Evolutionary conservation across 2,797 vertebrate species (phyloP).

Genomic region (Xiphorhynchus erythropygius): DNA sequence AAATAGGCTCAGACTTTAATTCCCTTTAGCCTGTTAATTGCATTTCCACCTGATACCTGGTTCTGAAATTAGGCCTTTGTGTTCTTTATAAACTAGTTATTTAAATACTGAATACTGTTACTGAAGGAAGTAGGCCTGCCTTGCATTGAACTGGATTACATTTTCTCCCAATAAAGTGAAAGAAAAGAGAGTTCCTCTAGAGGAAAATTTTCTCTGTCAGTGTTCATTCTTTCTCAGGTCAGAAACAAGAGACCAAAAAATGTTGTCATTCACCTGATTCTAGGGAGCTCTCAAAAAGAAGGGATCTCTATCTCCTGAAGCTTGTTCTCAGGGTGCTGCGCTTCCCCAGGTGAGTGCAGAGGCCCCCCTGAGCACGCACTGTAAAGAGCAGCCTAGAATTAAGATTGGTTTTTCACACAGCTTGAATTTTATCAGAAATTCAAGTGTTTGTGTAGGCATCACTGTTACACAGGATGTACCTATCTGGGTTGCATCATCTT

Average conservation of each 20-base stretch:
- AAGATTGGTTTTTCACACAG: fast-evolving
- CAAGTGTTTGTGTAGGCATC: background rate
- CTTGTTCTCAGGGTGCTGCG: background rate
- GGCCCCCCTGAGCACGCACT: fast-evolving
- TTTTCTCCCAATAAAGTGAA: background rate
- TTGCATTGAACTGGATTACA: background rate
- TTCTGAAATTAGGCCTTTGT: conserved; percentile 47
- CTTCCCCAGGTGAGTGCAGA: background rate
- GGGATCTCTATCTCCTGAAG: background rate
- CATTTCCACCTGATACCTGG: background rate
- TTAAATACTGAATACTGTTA: background rate
- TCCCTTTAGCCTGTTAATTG: conserved; percentile 2
- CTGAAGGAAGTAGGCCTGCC: background rate
- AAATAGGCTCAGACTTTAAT: background rate
- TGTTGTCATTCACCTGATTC: background rate
- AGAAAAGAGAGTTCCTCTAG: background rate
- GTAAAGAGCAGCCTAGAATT: fast-evolving
- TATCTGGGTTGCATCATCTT: background rate
- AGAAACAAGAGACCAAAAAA: background rate
- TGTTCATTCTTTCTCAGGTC: background rate
- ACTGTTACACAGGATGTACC: background rate
- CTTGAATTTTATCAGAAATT: background rate
- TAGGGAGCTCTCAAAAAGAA: background rate
- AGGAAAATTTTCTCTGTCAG: background rate
- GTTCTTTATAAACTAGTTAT: conserved; percentile 11